phyloP scores from a whole-genome alignment of 2,888 invertebrate genomes.

The Agrochola circellaris region DNA sequence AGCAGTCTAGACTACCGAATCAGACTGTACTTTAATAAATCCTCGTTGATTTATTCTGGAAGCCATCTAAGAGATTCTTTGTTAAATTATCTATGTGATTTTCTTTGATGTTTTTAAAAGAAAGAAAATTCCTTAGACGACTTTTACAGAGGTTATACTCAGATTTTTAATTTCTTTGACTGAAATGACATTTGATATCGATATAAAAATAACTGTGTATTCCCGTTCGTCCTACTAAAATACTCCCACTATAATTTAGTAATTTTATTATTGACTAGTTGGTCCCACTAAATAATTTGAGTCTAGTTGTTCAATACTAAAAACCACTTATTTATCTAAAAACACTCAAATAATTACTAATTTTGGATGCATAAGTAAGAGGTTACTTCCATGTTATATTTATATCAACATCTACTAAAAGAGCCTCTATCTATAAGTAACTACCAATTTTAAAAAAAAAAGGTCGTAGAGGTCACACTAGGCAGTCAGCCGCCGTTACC shows the following conservation, averaged over 20 bases:
- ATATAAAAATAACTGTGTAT: neutral
- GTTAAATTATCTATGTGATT: constrained; percentile 16
- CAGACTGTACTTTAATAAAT: constrained; percentile 44
- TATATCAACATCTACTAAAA: too few relatives aligned
- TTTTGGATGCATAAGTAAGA: too few relatives aligned
- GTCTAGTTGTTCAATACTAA: too few relatives aligned
- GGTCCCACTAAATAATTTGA: too few relatives aligned
- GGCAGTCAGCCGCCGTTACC: neutral
- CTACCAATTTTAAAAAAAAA: too few relatives aligned
- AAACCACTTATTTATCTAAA: too few relatives aligned
- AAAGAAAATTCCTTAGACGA: neutral
- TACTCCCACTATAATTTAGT: too few relatives aligned
- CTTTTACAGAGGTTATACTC: neutral
- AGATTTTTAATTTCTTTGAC: neutral
- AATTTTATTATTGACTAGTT: too few relatives aligned
- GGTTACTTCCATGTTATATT: neutral
- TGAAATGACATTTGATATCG: neutral
- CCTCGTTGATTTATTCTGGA: constrained; percentile 42
- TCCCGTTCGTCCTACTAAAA: too few relatives aligned
- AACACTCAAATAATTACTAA: too few relatives aligned
- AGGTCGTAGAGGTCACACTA: neutral
- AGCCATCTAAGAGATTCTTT: constrained; percentile 26
- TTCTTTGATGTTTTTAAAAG: constrained; percentile 6
- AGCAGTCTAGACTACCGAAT: constrained; percentile 41
- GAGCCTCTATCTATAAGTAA: too few relatives aligned